These are phyloP conservation scores for Lepidostoma basale DNA, from an alignment of 1,140 invertebrate genomes.

Conservation along the genomic window DNA sequence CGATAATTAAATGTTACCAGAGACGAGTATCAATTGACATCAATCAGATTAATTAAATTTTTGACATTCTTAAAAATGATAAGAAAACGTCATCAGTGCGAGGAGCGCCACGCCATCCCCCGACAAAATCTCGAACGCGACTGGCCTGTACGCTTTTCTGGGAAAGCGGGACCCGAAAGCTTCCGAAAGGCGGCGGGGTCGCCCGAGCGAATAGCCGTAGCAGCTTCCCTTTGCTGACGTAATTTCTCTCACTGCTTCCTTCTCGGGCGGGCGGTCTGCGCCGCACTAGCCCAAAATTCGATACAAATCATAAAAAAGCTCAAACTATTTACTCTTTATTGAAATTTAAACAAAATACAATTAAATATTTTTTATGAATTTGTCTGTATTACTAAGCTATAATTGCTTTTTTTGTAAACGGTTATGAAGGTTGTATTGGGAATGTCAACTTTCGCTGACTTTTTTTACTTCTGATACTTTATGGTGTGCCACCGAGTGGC, in stretches of 20 bases:
- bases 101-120: background rate
- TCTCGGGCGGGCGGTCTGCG: background rate
- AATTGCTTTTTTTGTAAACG: too few relatives aligned
- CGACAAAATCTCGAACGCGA: conserved; percentile 19
- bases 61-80: background rate
- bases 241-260: conserved; percentile 29
- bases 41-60: conserved; percentile 10
- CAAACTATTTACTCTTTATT: too few relatives aligned
- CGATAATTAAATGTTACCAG: too few relatives aligned
- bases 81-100: background rate
- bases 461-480: conserved; percentile 25
- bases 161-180: conserved; percentile 11
- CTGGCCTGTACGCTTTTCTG: conserved; percentile 18
- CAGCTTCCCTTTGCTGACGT: conserved; percentile 30
- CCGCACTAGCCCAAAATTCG: background rate
- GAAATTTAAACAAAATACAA: too few relatives aligned
- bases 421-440: conserved; percentile 12
- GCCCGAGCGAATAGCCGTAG: conserved; percentile 3
- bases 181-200: background rate
- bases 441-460: conserved; percentile 23
- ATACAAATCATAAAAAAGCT: too few relatives aligned
- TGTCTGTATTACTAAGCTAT: too few relatives aligned
- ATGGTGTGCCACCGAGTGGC: conserved; percentile 6
- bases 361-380: too few relatives aligned
- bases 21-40: too few relatives aligned